Percentiles rank a stretch among this genome's conserved stretches.
Evolutionary conservation across 2,888 invertebrate genomes (phyloP).

Genomic region (Cryptocephalus primarius): DNA sequence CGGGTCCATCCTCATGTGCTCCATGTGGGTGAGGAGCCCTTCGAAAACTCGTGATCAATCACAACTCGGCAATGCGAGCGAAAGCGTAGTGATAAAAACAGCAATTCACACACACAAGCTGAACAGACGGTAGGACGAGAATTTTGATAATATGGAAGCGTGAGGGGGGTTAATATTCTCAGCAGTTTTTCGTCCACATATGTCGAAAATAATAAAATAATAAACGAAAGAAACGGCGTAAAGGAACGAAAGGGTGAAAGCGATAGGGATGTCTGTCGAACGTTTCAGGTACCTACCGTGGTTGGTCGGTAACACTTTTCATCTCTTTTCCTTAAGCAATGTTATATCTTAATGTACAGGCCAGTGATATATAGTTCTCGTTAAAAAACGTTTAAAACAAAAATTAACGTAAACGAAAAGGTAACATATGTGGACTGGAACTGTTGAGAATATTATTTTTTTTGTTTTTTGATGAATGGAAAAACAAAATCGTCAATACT

Average conservation of each 20-base stretch:
- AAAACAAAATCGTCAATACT: too few relatives aligned
- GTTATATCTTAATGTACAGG: too few relatives aligned
- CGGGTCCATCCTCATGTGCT: slow-evolving; percentile 93
- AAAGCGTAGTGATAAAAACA: background rate
- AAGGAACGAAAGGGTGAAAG: background rate
- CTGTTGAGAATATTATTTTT: slow-evolving; percentile 17
- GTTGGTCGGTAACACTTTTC: too few relatives aligned
- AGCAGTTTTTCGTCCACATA: slow-evolving; percentile 22
- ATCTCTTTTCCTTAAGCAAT: too few relatives aligned
- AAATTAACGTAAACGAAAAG: slow-evolving; percentile 1
- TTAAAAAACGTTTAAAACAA: too few relatives aligned
- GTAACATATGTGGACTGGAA: slow-evolving; percentile 15
- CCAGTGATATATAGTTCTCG: too few relatives aligned
- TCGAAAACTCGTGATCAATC: slow-evolving; percentile 11
- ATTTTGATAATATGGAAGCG: background rate
- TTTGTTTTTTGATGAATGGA: background rate
- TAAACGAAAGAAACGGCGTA: slow-evolving; percentile 3
- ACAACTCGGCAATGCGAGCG: background rate
- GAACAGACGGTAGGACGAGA: background rate
- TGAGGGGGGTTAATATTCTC: slow-evolving; percentile 18
- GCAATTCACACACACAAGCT: background rate
- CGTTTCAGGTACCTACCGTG: too few relatives aligned
- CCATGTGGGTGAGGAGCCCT: slow-evolving; percentile 91
- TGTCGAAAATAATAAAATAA: slow-evolving; percentile 3
- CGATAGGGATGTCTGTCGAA: too few relatives aligned